phyloP scores from a whole-genome alignment of 37 sponge, comb jelly and placozoan genomes.

The Mnemiopsis leidyi region DNA sequence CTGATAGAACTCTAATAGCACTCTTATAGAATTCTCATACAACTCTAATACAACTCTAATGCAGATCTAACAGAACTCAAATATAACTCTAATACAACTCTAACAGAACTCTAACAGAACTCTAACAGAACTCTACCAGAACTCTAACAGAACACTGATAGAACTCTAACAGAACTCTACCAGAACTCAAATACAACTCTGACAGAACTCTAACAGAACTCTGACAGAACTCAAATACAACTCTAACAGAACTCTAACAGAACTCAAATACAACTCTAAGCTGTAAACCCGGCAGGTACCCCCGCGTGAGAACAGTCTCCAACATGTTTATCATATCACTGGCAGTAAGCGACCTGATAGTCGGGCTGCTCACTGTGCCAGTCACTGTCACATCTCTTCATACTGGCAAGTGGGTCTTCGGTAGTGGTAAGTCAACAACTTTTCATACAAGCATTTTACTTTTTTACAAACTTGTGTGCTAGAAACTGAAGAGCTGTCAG shows the following conservation, averaged over 20 bases:
- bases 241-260: not conserved
- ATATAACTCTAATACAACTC: too few species aligned
- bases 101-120: too few species aligned
- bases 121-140: too few species aligned
- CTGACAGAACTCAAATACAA: not conserved
- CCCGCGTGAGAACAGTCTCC: constrained; percentile 36
- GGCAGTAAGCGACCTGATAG: constrained; percentile 57
- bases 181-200: not conserved
- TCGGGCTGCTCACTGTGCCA: constrained; percentile 38
- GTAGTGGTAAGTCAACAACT: constrained; percentile 28
- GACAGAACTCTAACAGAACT: not conserved
- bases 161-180: too few species aligned
- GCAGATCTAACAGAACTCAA: too few species aligned
- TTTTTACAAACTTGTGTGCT: not conserved
- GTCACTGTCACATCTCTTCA: constrained; percentile 57
- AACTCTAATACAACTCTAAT: too few species aligned
- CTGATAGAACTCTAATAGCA: too few species aligned
- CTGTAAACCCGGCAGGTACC: not conserved
- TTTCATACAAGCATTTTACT: not conserved
- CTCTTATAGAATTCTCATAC: too few species aligned
- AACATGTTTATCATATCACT: constrained; percentile 61
- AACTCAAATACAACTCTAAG: not conserved
- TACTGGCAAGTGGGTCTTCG: constrained; percentile 17
- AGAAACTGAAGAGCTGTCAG: too few species aligned
- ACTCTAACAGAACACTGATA: too few species aligned